Conservation (phyloP, 2,113 vertebrate species). For the Nanger granti region DNA sequence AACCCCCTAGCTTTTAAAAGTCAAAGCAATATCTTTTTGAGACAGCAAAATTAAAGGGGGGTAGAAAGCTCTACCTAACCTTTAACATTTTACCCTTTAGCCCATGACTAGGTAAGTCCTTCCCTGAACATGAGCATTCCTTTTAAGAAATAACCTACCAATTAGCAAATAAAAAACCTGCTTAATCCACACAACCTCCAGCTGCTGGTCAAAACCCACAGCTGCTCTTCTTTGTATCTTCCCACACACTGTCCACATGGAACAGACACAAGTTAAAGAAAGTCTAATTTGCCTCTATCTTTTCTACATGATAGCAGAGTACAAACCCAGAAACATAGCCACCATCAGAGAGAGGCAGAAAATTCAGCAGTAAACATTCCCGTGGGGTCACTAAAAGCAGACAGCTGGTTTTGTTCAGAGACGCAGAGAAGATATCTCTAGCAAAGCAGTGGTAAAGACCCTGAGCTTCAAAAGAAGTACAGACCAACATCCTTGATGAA, state of each 20-base stretch:
- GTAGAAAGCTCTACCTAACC: not conserved
- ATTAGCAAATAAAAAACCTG: not conserved
- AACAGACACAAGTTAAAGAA: not conserved
- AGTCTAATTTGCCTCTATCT: not conserved
- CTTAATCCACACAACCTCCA: not conserved
- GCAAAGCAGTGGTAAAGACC: not conserved
- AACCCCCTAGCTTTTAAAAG: not conserved
- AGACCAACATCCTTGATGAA: not conserved
- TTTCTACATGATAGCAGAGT: not conserved
- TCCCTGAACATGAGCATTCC: not conserved
- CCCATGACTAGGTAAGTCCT: not conserved
- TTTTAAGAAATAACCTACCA: not conserved
- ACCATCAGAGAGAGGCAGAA: not conserved
- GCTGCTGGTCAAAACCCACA: not conserved
- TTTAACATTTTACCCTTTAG: not conserved
- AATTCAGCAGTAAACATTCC: not conserved
- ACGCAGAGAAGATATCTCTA: not conserved
- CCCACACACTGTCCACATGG: not conserved
- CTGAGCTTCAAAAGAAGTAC: not conserved
- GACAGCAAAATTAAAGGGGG: not conserved
- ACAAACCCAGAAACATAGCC: not conserved
- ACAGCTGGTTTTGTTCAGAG: constrained; percentile 12
- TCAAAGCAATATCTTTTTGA: not conserved
- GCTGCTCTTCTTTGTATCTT: not conserved
- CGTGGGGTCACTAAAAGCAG: not conserved